Evolutionary conservation across 2,113 vertebrate genomes (phyloP).

Genomic region (Pseudopipra pipra): DNA sequence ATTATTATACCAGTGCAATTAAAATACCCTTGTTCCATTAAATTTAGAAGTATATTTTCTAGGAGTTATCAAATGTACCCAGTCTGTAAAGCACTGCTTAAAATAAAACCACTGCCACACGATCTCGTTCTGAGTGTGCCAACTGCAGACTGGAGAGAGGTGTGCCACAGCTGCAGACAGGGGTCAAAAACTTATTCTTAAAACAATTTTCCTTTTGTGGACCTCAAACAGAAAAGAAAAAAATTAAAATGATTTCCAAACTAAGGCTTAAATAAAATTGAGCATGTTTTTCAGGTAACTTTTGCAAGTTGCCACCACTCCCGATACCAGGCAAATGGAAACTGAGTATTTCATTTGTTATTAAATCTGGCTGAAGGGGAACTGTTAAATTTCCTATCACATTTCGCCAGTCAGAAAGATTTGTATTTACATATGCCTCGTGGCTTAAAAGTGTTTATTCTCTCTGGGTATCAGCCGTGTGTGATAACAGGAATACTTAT

Average conservation of each 20-base stretch:
- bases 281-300: neutral
- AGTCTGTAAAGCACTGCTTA: neutral
- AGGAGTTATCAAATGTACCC: neutral
- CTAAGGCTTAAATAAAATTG: neutral
- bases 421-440: conserved; percentile 36
- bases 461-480: neutral
- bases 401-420: conserved; percentile 1
- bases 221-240: neutral
- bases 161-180: neutral
- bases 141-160: neutral
- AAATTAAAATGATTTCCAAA: neutral
- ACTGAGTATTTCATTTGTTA: conserved; percentile 14
- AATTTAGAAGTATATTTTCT: neutral
- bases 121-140: neutral
- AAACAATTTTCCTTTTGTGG: neutral
- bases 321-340: neutral
- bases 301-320: neutral
- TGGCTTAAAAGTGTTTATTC: conserved; percentile 38
- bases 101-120: neutral
- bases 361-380: conserved; percentile 29
- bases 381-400: neutral
- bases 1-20: neutral
- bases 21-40: neutral
- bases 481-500: neutral
- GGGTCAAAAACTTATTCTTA: neutral